Conservation (phyloP, 2,797 vertebrate species). For the Arnoldichthys spilopterus region DNA sequence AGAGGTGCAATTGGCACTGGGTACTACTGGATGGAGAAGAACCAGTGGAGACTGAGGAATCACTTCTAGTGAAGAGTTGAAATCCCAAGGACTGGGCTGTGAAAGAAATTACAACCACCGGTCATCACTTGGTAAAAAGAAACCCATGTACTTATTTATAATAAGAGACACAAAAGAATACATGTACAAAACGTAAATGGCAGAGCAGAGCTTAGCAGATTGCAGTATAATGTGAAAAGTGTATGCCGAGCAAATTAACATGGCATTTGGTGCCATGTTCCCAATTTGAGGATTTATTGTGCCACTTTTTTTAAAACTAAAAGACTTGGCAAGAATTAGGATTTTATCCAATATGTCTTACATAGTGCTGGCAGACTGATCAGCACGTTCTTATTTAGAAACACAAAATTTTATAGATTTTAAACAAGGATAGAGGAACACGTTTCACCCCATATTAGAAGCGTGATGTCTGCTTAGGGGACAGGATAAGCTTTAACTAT, state of each 20-base stretch:
- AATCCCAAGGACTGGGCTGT: conserved; percentile 80
- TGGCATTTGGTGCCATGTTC: neutral
- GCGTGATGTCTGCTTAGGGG: too few species aligned
- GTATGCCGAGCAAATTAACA: neutral
- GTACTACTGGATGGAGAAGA: conserved; percentile 82
- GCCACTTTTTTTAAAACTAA: neutral
- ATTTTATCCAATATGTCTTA: neutral
- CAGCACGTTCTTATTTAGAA: too few species aligned
- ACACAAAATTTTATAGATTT: too few species aligned
- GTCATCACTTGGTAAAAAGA: conserved; percentile 2
- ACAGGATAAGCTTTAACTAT: too few species aligned
- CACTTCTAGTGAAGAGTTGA: conserved; percentile 84
- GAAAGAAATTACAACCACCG: conserved; percentile 41
- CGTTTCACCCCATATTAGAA: too few species aligned
- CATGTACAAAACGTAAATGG: neutral
- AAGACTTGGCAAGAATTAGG: neutral
- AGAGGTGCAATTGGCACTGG: conserved; percentile 70
- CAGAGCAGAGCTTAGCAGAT: neutral
- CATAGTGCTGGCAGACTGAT: too few species aligned
- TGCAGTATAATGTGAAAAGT: neutral
- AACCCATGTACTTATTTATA: neutral
- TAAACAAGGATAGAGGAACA: too few species aligned
- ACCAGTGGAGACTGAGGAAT: conserved; percentile 87
- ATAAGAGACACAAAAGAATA: neutral
- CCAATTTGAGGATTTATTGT: neutral